Evolutionary conservation across 2,113 vertebrate species (phyloP), one percentile per base, ranked within the genome.

Genomic region (Zosterops hypoxanthus): DNA sequence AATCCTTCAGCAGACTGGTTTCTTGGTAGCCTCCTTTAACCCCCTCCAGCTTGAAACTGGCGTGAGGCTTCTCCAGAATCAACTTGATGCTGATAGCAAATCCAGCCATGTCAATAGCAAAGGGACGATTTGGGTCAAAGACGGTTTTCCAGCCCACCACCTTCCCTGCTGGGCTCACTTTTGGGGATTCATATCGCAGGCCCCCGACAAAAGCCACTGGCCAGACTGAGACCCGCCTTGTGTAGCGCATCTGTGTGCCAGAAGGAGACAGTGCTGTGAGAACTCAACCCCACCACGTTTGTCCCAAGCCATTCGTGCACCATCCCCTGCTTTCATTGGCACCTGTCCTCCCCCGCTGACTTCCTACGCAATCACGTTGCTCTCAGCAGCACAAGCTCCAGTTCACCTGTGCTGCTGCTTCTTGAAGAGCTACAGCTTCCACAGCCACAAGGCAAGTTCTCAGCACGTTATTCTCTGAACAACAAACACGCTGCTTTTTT

Each of bases 81-180:
- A 99, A 95, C 56, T 94, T 98, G 92, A 99, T 96, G 94, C 98
- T 99, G 57, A 99, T 97, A 6, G 99, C 98, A 87, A 99, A 99
- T 26, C 99, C 99, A 4, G 99, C 98, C 98, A 99, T 99, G 97
- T 99, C 98, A 41, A 99, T 98, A 84, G 98, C 98, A 75, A 99
- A 99, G 63, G 99, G 98, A 21, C 99, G 98, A 75, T 98, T 98
- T 2, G 98, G 99, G 94, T 98, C 98, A 46, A 99, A 99, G 55
- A 98, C 98, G 1, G 98, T 98, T 96, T 98, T 98, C 99, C 99
- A 99, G 91, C 98, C 99, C 5, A 98, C 98, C 70, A 99, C 99
- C 91, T 98, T 98, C 41, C 98, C 99, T 47, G 97, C 81, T 77
- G 95, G 95, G 85, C 98, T 98, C 79, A 99, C 97, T 97, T 98